Evolutionary conservation across 2,113 vertebrate species (phyloP).

Genomic region (Tragelaphus strepsiceros): DNA sequence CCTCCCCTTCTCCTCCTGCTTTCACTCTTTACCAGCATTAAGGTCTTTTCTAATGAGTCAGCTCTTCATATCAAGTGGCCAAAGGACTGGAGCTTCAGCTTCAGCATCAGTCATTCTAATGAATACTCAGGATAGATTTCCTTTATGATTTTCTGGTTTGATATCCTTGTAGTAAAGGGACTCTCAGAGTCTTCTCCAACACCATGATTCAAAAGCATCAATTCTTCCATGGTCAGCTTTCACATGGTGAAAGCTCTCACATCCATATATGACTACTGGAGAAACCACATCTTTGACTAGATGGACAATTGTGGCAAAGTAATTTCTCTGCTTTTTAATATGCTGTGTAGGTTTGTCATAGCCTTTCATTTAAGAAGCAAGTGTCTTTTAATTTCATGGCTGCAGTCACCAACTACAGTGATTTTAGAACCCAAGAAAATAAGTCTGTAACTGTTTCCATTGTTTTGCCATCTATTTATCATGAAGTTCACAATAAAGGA

Average conservation of each 20-base stretch:
- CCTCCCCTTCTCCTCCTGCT: background rate
- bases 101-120: background rate
- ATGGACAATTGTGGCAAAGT: background rate
- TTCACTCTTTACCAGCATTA: background rate
- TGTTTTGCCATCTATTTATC: background rate
- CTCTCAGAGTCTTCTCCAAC: background rate
- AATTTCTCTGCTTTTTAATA: background rate
- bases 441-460: background rate
- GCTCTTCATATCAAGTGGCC: background rate
- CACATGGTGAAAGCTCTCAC: background rate
- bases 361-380: background rate
- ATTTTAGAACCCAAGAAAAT: background rate
- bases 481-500: background rate
- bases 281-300: background rate
- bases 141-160: background rate
- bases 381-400: background rate
- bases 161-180: background rate
- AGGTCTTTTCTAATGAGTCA: background rate
- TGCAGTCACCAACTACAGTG: background rate
- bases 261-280: background rate
- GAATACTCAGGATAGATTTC: background rate
- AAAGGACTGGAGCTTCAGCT: background rate
- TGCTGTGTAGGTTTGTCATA: background rate
- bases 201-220: background rate
- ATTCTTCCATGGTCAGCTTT: background rate